Conservation (phyloP, 2,113 vertebrate species). For the Psettodes erumei region DNA sequence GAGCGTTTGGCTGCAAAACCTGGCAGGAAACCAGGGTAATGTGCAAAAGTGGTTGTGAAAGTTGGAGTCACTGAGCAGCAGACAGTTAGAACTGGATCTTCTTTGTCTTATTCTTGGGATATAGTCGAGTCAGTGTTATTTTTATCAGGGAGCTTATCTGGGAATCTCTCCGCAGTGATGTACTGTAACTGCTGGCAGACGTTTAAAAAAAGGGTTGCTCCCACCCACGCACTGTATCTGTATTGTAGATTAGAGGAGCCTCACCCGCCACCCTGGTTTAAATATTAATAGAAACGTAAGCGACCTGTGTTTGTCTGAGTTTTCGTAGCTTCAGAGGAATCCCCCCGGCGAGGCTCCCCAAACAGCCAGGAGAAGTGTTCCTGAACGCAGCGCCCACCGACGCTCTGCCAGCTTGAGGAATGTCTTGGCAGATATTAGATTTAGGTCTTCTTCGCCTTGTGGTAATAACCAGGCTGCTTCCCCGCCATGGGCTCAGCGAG, state of each 20-base stretch:
- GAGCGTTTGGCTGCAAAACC: neutral
- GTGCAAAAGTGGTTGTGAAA: too few relatives aligned
- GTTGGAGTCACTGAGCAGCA: neutral
- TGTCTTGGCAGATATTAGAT: conserved; percentile 45
- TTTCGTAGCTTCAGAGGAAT: conserved; percentile 32
- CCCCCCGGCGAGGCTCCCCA: conserved; percentile 32
- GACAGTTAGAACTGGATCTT: too few relatives aligned
- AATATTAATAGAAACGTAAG: conserved; percentile 40
- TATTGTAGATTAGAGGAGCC: conserved; percentile 16
- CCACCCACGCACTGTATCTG: conserved; percentile 39
- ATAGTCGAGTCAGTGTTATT: conserved; percentile 8
- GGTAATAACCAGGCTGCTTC: conserved; percentile 42
- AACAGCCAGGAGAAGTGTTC: conserved; percentile 42
- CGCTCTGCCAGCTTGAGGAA: conserved; percentile 57
- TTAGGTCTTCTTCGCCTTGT: conserved; percentile 30
- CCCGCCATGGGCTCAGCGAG: conserved; percentile 30
- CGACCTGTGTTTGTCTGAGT: conserved; percentile 41
- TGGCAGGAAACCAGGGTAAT: neutral
- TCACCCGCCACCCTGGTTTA: conserved; percentile 37
- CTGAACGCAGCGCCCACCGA: conserved; percentile 31
- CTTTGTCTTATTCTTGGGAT: too few relatives aligned
- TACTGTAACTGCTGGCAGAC: conserved; percentile 42
- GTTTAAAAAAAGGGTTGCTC: conserved; percentile 50
- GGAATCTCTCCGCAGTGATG: conserved; percentile 13
- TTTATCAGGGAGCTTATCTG: conserved; percentile 5